Percentiles rank a stretch among this genome's conserved stretches.
phyloP scores from a whole-genome alignment of 2,797 vertebrate species.

The Pseudochromis fuscus region DNA sequence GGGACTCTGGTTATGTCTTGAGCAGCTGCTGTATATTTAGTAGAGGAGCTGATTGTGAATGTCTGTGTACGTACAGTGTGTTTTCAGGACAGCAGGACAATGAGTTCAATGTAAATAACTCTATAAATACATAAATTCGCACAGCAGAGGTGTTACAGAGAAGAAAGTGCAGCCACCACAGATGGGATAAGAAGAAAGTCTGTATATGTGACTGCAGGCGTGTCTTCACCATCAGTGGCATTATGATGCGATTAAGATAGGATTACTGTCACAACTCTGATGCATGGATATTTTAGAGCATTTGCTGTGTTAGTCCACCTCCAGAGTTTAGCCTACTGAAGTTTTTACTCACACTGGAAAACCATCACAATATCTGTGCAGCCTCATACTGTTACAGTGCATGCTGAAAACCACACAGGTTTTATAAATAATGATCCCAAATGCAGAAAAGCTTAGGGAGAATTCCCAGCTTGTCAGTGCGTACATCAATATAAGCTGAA shows the following conservation, averaged over 20 bases:
- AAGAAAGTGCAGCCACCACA: constrained; percentile 13
- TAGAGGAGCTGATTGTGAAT: constrained; percentile 23
- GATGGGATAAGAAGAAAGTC: constrained; percentile 22
- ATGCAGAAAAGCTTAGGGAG: too few species aligned
- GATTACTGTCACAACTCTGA: constrained; percentile 57
- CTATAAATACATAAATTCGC: constrained; percentile 41
- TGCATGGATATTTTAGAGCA: constrained; percentile 52
- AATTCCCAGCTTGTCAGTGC: not conserved
- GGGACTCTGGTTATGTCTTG: constrained; percentile 30
- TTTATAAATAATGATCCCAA: not conserved
- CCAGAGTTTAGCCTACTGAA: constrained; percentile 34
- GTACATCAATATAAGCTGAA: too few species aligned
- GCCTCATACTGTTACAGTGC: not conserved
- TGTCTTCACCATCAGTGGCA: constrained; percentile 20
- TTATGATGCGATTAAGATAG: constrained; percentile 47
- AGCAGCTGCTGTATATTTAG: constrained; percentile 51
- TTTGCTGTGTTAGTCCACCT: constrained; percentile 52
- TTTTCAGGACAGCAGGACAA: constrained; percentile 34
- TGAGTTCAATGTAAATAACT: constrained; percentile 40
- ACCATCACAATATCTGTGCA: not conserved
- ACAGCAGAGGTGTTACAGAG: constrained; percentile 27
- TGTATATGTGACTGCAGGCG: constrained; percentile 13
- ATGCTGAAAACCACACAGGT: not conserved
- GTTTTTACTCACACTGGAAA: constrained; percentile 17
- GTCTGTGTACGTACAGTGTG: constrained; percentile 25